Conservation (phyloP, 2,888 invertebrate species). For the Lasioglossum malachurum region DNA sequence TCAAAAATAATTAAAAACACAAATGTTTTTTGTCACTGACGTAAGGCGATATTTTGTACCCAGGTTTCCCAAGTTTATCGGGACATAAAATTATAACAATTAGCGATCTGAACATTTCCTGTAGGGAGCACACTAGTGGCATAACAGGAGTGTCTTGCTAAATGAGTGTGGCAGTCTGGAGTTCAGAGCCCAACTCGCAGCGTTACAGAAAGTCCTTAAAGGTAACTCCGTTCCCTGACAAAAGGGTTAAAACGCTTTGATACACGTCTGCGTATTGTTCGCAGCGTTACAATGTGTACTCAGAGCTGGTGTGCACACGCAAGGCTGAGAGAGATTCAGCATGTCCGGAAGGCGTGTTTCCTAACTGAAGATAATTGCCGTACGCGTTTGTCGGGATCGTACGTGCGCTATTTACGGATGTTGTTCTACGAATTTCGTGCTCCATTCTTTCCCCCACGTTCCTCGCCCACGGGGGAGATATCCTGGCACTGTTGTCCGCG, state of each 20-base stretch:
- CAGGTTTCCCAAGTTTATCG: too few species aligned
- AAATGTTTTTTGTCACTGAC: background rate
- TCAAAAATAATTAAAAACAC: background rate
- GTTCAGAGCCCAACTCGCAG: background rate
- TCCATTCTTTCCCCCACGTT: constrained; percentile 26
- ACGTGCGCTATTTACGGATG: constrained; percentile 28
- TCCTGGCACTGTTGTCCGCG: constrained; percentile 23
- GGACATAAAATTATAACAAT: background rate
- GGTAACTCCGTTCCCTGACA: background rate
- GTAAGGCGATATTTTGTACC: background rate
- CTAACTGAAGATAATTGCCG: constrained; percentile 49
- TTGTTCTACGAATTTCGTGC: constrained; percentile 40
- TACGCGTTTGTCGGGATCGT: constrained; percentile 30
- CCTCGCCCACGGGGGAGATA: background rate
- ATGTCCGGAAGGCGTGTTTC: constrained; percentile 26
- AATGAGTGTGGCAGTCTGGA: background rate
- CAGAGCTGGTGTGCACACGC: background rate
- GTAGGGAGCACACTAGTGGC: background rate
- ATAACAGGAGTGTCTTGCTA: background rate
- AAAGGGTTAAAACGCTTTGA: constrained; percentile 41
- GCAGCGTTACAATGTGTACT: constrained; percentile 31
- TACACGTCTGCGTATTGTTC: constrained; percentile 17
- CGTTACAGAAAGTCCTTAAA: background rate
- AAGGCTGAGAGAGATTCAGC: background rate
- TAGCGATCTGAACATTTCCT: background rate